These are phyloP conservation scores for Empis stercorea DNA, from an alignment of 2,888 invertebrate species.

Conservation along the genomic window DNA sequence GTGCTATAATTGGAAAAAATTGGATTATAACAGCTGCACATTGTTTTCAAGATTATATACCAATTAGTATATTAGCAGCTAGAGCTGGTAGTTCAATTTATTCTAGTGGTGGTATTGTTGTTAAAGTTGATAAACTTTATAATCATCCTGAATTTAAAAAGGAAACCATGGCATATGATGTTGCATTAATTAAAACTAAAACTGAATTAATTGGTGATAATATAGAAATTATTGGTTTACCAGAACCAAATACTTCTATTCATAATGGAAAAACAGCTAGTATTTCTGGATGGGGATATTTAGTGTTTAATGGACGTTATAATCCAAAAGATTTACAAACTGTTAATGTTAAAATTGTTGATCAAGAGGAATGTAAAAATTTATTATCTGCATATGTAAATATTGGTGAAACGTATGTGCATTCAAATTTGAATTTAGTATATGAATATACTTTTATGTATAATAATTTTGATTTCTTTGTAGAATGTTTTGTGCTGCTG, in stretches of 20 bases:
- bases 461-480: neutral
- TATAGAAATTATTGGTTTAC: conserved; percentile 4
- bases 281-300: conserved; percentile 11
- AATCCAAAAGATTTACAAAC: conserved; percentile 6
- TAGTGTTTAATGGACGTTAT: conserved; percentile 1
- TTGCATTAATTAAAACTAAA: conserved; percentile 8
- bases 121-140: conserved; percentile 3
- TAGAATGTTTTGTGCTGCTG: conserved; percentile 11
- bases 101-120: conserved; percentile 6
- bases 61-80: conserved; percentile 3
- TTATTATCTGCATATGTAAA: conserved; percentile 4
- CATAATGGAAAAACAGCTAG: conserved; percentile 5
- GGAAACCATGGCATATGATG: conserved; percentile 7
- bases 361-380: conserved; percentile 8
- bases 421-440: no score
- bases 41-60: conserved; percentile 13
- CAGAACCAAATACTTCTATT: conserved; percentile 1
- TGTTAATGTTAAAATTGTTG: conserved; percentile 7
- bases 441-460: neutral
- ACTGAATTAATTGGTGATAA: conserved; percentile 7
- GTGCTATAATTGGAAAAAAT: conserved; percentile 20
- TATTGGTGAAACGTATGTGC: conserved; percentile 9
- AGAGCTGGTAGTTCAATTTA: conserved; percentile 8
- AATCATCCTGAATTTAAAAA: conserved; percentile 10
- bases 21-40: conserved; percentile 27